Base-by-base conservation (phyloP, 2,888 invertebrate genomes). In the Anorthoa munda region DNA sequence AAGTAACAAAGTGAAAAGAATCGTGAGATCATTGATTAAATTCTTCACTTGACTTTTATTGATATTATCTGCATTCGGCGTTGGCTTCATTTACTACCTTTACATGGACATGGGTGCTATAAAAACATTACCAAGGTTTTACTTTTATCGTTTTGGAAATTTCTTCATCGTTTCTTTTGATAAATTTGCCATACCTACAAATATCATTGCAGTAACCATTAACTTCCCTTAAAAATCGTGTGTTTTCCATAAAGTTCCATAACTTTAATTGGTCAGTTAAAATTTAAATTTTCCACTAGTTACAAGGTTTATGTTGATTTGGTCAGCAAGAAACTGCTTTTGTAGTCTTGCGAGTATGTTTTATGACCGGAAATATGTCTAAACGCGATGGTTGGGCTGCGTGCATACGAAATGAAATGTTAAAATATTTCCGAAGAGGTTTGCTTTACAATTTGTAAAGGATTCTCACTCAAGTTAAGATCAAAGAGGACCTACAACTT, bases 291-390 rank as follows among this genome's bases (percentile, higher is more conserved):
- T 75, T 82, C 77, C 74, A 67, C 77, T 65, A 39, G 46, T 72
- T 69, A 72, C 78, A 81, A 81, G 81, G 84, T 69, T 80, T 60
- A 80, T 79, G 79, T 83, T 73, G 68, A 73, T 75, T 73, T 73
- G 70, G 81, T 64, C 61, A 68, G 65, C 48, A 71, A 73, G 51
- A 81, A 69, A 75, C 72, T 58, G 39, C 71, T 73, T 73, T 75
- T 73, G 59, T 77, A 77, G 73, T 77, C 73, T 71, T 65, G 51
- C 31, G 50, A 60, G 58, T 71, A 72, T 77, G 53, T 82, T 84
- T 72, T 77, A 82, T 84, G 61, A 48, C 72, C 64, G 70, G 83
- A 83, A 83, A 70, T 77, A 23, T 70, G 71, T 74, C 78, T 65
- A 46, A 68, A 67, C n/a, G 46, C n/a, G 66, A 64, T 67, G 60